Evolutionary conservation across 1,140 invertebrate genomes (phyloP), one percentile per base, ranked within the genome.

Genomic region (Amyelois transitella): DNA sequence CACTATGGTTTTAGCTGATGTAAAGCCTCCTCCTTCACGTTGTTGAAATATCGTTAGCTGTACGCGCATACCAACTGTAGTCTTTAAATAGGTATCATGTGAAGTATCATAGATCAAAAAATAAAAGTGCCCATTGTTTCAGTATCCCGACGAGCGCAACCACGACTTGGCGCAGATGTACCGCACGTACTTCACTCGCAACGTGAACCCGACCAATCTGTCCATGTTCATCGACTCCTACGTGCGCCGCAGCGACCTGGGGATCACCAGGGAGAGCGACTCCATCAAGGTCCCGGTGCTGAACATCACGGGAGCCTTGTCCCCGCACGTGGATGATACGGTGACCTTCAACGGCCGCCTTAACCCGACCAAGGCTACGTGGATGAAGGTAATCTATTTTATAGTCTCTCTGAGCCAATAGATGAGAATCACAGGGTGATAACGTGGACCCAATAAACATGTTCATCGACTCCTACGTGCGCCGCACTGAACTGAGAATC

Each of bases 271-370:
- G 2, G 77, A 79, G 10, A 55, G 62, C 6, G 58, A 51, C 44
- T 80, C 81, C 17, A 72, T 85, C 44, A 57, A 53, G 20, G 93
- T 98, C 91, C 92, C 97, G 6, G 95, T 98, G 38, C 93, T 99
- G 72, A 96, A 99, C 82, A 94, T 99, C 56, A 97, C 96, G 22
- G 98, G 98, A 45, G 93, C 96, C 53, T 89, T 96, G 45, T 98
- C 96, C 63, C 98, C 98, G 5, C 97, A 99, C 84, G 93, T 98
- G 43, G 97, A 99, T 58, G 97, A 99, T 77, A 98, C 97, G 3
- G 96, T 99, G 19, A 96, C 96, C 51, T 95, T 99, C 86, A 99
- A 99, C 85, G 95, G 96, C 8, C 92, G 97, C 56, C 92, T 99
- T 61, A 95, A 99, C 88, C 98, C 98, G 6, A 93, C 94, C 54